Conservation (phyloP, 2,113 vertebrate species). For the Rynchops niger region DNA sequence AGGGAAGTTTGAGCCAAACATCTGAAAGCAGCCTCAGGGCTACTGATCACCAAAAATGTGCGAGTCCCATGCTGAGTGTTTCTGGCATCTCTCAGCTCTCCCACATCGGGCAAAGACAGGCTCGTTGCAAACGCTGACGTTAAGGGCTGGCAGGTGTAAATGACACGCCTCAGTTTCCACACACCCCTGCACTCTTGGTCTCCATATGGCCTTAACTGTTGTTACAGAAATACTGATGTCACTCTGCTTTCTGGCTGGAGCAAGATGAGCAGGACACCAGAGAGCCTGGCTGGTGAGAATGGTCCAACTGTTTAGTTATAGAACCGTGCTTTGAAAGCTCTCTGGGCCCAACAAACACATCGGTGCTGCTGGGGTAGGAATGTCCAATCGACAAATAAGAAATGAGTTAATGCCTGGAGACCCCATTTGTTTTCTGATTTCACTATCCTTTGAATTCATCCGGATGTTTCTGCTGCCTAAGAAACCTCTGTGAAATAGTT, state of each 20-base stretch:
- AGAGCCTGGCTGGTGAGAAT: conserved; percentile 38
- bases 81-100: background rate
- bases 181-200: background rate
- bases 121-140: background rate
- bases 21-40: background rate
- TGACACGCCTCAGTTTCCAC: background rate
- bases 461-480: background rate
- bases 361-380: conserved; percentile 28
- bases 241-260: conserved; percentile 33
- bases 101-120: background rate
- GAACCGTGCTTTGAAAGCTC: conserved; percentile 22
- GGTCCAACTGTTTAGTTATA: conserved; percentile 1
- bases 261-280: conserved; percentile 43
- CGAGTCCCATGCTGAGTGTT: background rate
- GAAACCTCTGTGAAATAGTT: background rate
- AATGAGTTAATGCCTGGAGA: background rate
- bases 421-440: background rate
- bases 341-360: background rate
- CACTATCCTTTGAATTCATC: background rate
- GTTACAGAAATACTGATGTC: conserved; percentile 54
- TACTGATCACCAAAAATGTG: background rate
- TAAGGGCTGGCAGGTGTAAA: background rate
- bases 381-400: background rate
- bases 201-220: background rate
- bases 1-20: background rate